Evolutionary conservation across 2,888 invertebrate species (phyloP).

Genomic region (Vannuccia rotundouncinata): DNA sequence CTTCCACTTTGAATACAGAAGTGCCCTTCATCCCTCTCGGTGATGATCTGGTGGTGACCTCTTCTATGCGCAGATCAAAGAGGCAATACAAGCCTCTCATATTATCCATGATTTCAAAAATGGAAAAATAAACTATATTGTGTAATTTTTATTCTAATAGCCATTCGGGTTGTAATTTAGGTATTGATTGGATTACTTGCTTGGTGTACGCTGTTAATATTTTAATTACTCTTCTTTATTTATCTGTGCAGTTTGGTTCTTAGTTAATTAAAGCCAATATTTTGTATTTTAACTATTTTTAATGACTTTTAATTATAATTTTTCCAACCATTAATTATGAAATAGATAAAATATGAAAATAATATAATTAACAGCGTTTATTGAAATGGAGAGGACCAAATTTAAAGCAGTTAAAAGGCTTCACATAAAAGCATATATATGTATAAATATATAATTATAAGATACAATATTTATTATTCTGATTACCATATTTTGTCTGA

Average conservation of each 20-base stretch:
- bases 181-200: neutral
- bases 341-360: too few relatives aligned
- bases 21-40: neutral
- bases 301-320: too few relatives aligned
- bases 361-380: too few relatives aligned
- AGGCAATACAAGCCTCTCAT: neutral
- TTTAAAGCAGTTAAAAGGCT: too few relatives aligned
- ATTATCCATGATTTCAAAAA: neutral
- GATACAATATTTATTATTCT: too few relatives aligned
- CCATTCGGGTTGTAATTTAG: neutral
- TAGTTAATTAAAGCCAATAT: neutral
- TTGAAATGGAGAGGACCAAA: too few relatives aligned
- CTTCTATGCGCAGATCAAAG: neutral
- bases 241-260: neutral
- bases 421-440: too few relatives aligned
- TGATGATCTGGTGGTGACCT: neutral
- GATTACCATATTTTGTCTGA: too few relatives aligned
- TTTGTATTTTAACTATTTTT: too few relatives aligned
- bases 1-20: neutral
- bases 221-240: neutral
- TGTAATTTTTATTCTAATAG: neutral
- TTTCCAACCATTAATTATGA: too few relatives aligned
- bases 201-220: neutral
- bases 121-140: neutral
- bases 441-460: too few relatives aligned